Evolutionary conservation across 2,113 vertebrate genomes (phyloP).

Genomic region (Gnathonemus echidnorhynchus): DNA sequence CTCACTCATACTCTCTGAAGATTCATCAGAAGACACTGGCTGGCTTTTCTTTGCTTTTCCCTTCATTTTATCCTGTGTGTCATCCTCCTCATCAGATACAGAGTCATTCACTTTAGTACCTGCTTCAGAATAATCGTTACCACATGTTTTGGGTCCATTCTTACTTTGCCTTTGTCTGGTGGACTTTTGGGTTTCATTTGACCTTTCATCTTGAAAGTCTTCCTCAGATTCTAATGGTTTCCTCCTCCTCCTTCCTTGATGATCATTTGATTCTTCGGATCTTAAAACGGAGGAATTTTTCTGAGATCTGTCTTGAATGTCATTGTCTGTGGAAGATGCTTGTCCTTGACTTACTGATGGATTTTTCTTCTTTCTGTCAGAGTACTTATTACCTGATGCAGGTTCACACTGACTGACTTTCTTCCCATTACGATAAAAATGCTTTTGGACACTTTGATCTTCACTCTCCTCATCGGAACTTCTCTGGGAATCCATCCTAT

Average conservation of each 20-base stretch:
- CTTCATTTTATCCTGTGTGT: conserved; percentile 34
- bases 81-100: conserved; percentile 36
- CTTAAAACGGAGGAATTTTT: conserved; percentile 33
- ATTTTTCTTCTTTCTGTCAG: conserved; percentile 42
- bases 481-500: conserved; percentile 3
- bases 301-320: background rate
- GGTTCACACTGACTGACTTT: conserved; percentile 34
- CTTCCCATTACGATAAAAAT: conserved; percentile 55
- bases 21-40: conserved; percentile 49
- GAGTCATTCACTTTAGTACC: conserved; percentile 16
- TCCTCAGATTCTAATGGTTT: conserved; percentile 35
- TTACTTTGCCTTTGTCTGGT: conserved; percentile 34
- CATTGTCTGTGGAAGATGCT: conserved; percentile 46
- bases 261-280: conserved; percentile 35
- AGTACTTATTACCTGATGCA: background rate
- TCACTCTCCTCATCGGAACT: conserved; percentile 52
- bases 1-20: conserved; percentile 32
- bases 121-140: background rate
- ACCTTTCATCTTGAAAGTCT: background rate
- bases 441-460: conserved; percentile 34
- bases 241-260: conserved; percentile 39
- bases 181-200: conserved; percentile 28
- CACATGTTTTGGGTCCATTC: conserved; percentile 37
- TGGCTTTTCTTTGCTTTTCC: conserved; percentile 41
- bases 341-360: conserved; percentile 51